Base-by-base conservation (phyloP, 2,113 vertebrate species). In the Sander vitreus region DNA sequence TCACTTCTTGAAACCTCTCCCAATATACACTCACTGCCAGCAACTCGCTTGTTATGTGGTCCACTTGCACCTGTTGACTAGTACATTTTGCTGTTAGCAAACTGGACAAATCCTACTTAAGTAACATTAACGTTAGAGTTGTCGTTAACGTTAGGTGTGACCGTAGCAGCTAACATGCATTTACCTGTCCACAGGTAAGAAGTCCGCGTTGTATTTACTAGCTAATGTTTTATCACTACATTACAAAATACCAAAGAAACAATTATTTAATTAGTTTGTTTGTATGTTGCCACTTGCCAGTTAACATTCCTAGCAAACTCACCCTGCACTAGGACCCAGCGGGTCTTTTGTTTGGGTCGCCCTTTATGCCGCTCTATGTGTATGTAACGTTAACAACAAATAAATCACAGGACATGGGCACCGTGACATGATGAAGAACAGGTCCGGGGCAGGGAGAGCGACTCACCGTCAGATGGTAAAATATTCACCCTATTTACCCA, bases 281-380 rank as follows among this genome's bases (percentile, higher is more conserved):
- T 70, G 64, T 64, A 57, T 73, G 58, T 33, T 69, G 48, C 39
- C 18, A 54, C 27, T 73, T 60, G 54, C 47, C 18, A 54, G 36
- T 73, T 60, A 60, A 27, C 21, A 51, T 21, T 43, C 19, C 30
- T 71, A 50, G 64, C 21, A 55, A 93, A 94, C 63, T 1, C 0
- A 70, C 79, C 78, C 92, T 89, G 96, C 96, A 89, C 95, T 96
- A 97, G 96, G 96, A 96, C 96, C 96, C 95, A 88, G 96, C 82
- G 93, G 95, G 93, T 96, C 95, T 95, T 95, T 96, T 96, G 96
- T 96, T 96, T 95, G 94, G 94, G 93, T 94, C 88, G 83, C 86
- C 79, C 81, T 91, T 90, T 84, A 68, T 89, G 89, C 48, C 76
- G 75, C 81, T 79, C n/a, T 66, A 45, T 82, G 39, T 88, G 58